Base-by-base conservation (phyloP, 1,140 invertebrate genomes). In the Aleiodes sp. region DNA sequence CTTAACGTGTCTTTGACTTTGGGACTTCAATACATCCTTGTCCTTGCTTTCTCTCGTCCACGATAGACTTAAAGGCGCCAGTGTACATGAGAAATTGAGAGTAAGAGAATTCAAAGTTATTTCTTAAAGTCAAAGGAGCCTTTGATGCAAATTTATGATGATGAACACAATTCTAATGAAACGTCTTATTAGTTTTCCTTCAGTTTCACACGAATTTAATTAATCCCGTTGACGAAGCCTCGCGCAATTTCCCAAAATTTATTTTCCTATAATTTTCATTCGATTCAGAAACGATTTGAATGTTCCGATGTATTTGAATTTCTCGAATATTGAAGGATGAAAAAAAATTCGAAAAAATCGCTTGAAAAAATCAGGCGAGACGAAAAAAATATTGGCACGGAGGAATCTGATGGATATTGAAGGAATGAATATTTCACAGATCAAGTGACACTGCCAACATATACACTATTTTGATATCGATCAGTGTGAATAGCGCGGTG, bases 1-100 rank as follows among this genome's bases (percentile, higher is more conserved):
- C 41, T 19, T n/a, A n/a, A n/a, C 41, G 41, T 46, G 41, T 46
- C 41, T 46, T 46, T 46, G 41, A 46, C 41, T 46, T 46, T 46
- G 41, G 41, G n/a, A n/a, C 41, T 46, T 19, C 41, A 46, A 46
- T 46, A 46, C 16, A 46, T n/a, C 16, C 41, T 19, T 46, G 41
- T 46, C 4, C 41, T 46, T 10, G 31, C 41, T 19, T 8, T 46
- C 8, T 19, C 41, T 8, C 41, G 2, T 46, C 41, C 8, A 19
- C 41, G 1, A 14, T n/a, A 16, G 41, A 46, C 16, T 2, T 8
- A 46, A 46, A 16, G 41, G 41, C 14, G 39, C 39, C n/a, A n/a
- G n/a, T n/a, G n/a, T n/a, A 41, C n/a, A 46, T 46, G n/a, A 16
- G 41, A 46, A 46, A 46, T 46, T 16, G 41, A n/a, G 41, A 46